Base-by-base conservation (phyloP, 2,888 invertebrate species). In the Steinernema hermaphroditum region DNA sequence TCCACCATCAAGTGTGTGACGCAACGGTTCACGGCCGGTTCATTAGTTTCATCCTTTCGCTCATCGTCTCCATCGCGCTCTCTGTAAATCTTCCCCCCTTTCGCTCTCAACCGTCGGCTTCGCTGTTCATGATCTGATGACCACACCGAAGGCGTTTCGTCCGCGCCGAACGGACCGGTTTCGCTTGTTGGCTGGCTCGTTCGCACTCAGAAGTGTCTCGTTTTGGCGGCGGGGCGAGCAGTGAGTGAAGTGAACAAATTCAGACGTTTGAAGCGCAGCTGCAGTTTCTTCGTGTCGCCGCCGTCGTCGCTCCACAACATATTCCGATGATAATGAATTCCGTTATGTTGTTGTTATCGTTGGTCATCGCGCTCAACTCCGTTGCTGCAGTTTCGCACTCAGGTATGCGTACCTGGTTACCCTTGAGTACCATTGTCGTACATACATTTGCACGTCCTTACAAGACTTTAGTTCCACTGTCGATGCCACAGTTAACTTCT, bases 81-180 rank as follows among this genome's bases (percentile, higher is more conserved):
- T n/a, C n/a, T n/a, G n/a, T n/a, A n/a, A n/a, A n/a, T n/a, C n/a
- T n/a, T n/a, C 4, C 9, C 54, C 24, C 24, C 22, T 14, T 54
- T 41, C 43, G 19, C 54, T 54, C 27, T 54, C 54, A 54, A 22
- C 54, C 24, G 50, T 12, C 24, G 29, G 62, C 32, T 29, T 24
- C 4, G 2, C 6, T 16, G 27, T 27, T 9, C 12, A 27, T 24
- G 54, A 54, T 54, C 16, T 9, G 62, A 62, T 12, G 62, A 62
- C 62, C 62, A 62, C 62, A 62, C 62, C 29, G 62, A 62, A 62
- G 62, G 62, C 62, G 62, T 62, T 62, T 62, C 62, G 32, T 32
- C 29, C 62, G 62, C 29, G 62, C 62, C 62, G 62, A 62, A 62
- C 62, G 62, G 62, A 62, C 62, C 62, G 62, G 62, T 62, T 62